These are phyloP conservation scores for Alviniconcha strummeri DNA, from an alignment of 2,888 invertebrate species.

Conservation along the genomic window DNA sequence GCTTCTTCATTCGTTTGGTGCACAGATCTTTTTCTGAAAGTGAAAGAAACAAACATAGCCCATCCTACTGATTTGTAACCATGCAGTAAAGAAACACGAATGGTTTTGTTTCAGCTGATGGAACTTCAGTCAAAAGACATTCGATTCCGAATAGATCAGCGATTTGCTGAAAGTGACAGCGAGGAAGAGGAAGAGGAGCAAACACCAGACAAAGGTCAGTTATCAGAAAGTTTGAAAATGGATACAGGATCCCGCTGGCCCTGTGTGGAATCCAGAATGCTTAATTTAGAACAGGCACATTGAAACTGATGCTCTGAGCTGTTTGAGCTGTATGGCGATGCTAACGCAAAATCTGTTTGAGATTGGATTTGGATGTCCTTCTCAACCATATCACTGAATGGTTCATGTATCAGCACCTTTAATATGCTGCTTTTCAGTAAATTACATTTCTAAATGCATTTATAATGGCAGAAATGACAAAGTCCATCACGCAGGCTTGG, in stretches of 20 bases:
- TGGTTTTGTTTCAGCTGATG: conserved; percentile 79
- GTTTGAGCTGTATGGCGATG: background rate
- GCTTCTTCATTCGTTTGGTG: no score
- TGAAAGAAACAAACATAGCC: no score
- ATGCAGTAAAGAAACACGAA: conserved; percentile 77
- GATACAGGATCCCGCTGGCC: no score
- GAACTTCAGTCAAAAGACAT: conserved; percentile 86
- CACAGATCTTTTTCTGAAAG: no score
- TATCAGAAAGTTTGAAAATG: background rate
- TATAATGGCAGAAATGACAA: background rate
- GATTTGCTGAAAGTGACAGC: conserved; percentile 77
- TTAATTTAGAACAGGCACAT: no score
- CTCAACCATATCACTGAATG: no score
- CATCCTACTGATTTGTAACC: no score
- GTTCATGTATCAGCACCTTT: no score
- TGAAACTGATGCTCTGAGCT: background rate
- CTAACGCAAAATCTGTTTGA: background rate
- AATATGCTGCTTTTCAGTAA: background rate
- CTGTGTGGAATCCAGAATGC: no score
- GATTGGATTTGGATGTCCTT: background rate
- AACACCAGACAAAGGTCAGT: background rate
- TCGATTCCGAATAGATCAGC: conserved; percentile 84
- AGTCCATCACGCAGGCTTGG: background rate
- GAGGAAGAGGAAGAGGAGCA: conserved; percentile 42
- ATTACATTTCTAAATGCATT: background rate